A percentile compares a stretch with the other conserved stretches of the same genome.
Conservation (phyloP, 1,140 invertebrate species). For the Grapholita molesta region DNA sequence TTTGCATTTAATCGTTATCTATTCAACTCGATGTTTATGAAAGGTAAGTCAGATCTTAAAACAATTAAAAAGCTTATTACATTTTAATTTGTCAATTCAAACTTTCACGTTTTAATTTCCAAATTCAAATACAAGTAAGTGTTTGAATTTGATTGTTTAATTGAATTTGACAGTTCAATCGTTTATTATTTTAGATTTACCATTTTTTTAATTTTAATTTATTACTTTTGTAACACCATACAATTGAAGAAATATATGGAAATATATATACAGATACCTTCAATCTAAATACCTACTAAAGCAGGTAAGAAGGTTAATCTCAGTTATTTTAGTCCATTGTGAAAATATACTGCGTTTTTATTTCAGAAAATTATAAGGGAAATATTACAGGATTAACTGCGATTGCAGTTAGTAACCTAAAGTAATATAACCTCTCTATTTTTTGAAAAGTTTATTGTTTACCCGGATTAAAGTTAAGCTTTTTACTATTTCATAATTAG, state of each 20-base stretch:
- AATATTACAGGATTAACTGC: too few species aligned
- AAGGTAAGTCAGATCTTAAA: neutral
- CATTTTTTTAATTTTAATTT: neutral
- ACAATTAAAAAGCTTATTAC: neutral
- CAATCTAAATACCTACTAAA: too few species aligned
- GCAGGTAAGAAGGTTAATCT: too few species aligned
- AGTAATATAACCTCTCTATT: neutral
- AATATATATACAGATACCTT: too few species aligned
- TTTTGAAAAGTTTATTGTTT: neutral
- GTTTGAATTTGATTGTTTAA: too few species aligned
- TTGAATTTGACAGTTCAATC: neutral
- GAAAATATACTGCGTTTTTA: too few species aligned
- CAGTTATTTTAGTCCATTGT: too few species aligned
- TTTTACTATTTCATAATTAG: neutral
- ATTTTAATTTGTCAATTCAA: neutral
- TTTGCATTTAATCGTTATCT: neutral
- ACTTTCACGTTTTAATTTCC: neutral
- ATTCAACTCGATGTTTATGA: neutral
- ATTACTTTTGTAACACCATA: too few species aligned
- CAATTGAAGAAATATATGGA: too few species aligned
- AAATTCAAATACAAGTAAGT: too few species aligned
- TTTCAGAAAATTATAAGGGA: neutral
- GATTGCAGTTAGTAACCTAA: too few species aligned
- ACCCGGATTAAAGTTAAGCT: neutral
- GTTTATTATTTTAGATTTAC: neutral